phyloP scores from a whole-genome alignment of 2,888 invertebrate species.

The Diachrysia chrysitis region DNA sequence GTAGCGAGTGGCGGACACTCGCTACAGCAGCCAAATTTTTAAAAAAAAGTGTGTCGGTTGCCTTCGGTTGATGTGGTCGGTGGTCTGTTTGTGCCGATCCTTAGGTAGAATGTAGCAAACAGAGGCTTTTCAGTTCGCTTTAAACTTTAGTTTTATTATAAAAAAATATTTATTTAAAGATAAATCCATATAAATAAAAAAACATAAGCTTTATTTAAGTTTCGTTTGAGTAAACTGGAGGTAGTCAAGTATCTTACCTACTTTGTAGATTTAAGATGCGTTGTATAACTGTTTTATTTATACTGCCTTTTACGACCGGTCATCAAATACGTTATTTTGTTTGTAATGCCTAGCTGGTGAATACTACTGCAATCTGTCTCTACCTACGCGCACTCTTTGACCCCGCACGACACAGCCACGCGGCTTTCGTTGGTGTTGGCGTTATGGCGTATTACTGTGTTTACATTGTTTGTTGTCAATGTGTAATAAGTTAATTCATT shows the following conservation, averaged over 20 bases:
- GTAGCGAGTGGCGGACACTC: too few species aligned
- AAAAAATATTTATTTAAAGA: too few species aligned
- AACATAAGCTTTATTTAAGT: too few species aligned
- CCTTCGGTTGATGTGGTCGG: too few species aligned
- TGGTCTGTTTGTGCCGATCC: too few species aligned
- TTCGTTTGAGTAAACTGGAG: not conserved
- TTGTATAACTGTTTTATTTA: conserved; percentile 22
- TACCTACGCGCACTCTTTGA: conserved; percentile 50
- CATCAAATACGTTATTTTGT: conserved; percentile 36
- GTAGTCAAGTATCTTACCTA: not conserved
- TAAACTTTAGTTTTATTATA: too few species aligned
- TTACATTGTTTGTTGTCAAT: conserved; percentile 16
- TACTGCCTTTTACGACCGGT: conserved; percentile 29
- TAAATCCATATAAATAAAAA: too few species aligned
- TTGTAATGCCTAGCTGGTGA: conserved; percentile 21
- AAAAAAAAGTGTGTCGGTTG: too few species aligned
- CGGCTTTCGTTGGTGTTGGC: conserved; percentile 38
- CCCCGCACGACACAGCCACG: conserved; percentile 34
- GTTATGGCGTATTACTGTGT: conserved; percentile 28
- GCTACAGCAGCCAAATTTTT: too few species aligned
- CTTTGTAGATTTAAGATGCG: not conserved
- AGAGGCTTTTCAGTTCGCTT: too few species aligned
- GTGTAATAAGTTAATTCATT: conserved; percentile 4
- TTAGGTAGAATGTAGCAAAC: too few species aligned
- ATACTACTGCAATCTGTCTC: conserved; percentile 49